Base-by-base conservation (phyloP, 2,797 vertebrate species). In the Acanthis flammea region DNA sequence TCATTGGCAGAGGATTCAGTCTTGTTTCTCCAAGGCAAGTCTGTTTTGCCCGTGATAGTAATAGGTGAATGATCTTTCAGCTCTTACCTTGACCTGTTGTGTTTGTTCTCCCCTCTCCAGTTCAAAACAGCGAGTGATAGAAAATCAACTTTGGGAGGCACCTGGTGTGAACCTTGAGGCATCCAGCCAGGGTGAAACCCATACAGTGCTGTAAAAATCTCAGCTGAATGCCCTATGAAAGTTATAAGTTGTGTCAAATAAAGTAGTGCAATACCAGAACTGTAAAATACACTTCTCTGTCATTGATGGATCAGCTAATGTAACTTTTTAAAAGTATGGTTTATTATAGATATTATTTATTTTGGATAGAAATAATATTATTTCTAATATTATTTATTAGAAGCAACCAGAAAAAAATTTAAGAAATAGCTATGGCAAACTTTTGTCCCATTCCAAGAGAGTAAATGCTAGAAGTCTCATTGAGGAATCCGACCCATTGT, bases 1-100 rank as follows among this genome's bases (percentile, higher is more conserved):
- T 75, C 9, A 14, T 30, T 10, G 27, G 9, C 22, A 25, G 50
- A 37, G 17, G 37, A 30, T 62, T 55, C 0, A 0, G 7, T 50
- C 44, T 61, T 61, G 0, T 50, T 62, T 70, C 31, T 61, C 12
- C 48, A 37, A 14, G 13, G 6, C 1, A 15, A 30, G 24, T 50
- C n/a, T 63, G 14, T 54, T 82, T 76, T 57, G 8, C 12, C 24
- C 0, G 1, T 45, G 37, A 27, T 12, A 19, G 24, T 39, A 33
- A 30, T 5, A 27, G 28, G 6, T 70, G 17, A 50, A 50, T 63
- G 28, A 51, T 39, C 14, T 44, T 70, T 17, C 17, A 39, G 24
- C 37, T 51, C 23, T 28, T 28, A 14, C 7, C 57, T 31, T 31
- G n/a, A 72, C 6, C 8, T n/a, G 7, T 23, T 70, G 18, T 21